These are phyloP conservation scores for human DNA, from an alignment of 2,113 vertebrate species.

Conservation along the genomic window GRCh38 chr4:151703001-151703500, in stretches of 20 bases:
- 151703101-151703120: slow-evolving; percentile 7
- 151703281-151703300: not conserved
- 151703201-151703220: not conserved
- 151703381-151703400: not conserved
- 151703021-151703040: not conserved
- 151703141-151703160: not conserved
- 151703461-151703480: not conserved
- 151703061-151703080: slow-evolving; percentile 51
- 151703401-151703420: not conserved
- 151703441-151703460: not conserved
- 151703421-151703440: not conserved
- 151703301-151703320: not conserved
- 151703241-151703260: not conserved
- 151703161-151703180: not conserved
- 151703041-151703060: slow-evolving; percentile 57
- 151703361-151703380: not conserved
- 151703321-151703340: not conserved
- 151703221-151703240: not conserved
- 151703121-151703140: not conserved
- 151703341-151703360: not conserved
- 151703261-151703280: not conserved
- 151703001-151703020: slow-evolving; percentile 42
- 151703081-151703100: not conserved
- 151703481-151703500: not conserved
- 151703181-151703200: not conserved